A percentile compares a stretch with the other conserved stretches of the same genome.
Conservation (phyloP, 2,113 vertebrate species). For the Meleagris gallopavo region DNA sequence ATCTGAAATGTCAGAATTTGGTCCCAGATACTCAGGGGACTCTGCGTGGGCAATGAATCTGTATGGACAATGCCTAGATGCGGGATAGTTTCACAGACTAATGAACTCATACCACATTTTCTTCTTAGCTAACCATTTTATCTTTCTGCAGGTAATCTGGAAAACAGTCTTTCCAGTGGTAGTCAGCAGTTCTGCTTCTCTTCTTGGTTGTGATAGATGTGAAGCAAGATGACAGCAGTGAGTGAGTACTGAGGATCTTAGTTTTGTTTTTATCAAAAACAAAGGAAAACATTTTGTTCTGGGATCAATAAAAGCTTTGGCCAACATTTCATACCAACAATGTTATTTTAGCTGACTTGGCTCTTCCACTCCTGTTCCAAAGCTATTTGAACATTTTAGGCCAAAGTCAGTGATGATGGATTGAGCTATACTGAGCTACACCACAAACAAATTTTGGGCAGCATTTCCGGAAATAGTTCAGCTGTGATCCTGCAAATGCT, state of each 20-base stretch:
- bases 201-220: background rate
- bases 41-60: background rate
- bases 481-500: background rate
- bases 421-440: background rate
- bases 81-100: background rate
- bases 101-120: background rate
- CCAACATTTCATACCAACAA: background rate
- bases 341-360: background rate
- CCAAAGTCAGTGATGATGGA: background rate
- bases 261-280: background rate
- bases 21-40: fast-evolving
- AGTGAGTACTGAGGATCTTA: background rate
- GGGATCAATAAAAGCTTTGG: background rate
- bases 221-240: background rate
- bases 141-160: background rate
- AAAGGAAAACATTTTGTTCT: background rate
- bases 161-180: background rate
- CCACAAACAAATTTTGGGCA: background rate
- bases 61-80: background rate
- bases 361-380: background rate
- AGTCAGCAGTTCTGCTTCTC: background rate
- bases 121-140: background rate
- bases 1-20: background rate
- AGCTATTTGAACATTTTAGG: background rate
- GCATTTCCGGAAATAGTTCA: background rate